Percentiles rank a stretch among this genome's conserved stretches.
Conservation (phyloP, 2,888 invertebrate species). For the Timema podura region DNA sequence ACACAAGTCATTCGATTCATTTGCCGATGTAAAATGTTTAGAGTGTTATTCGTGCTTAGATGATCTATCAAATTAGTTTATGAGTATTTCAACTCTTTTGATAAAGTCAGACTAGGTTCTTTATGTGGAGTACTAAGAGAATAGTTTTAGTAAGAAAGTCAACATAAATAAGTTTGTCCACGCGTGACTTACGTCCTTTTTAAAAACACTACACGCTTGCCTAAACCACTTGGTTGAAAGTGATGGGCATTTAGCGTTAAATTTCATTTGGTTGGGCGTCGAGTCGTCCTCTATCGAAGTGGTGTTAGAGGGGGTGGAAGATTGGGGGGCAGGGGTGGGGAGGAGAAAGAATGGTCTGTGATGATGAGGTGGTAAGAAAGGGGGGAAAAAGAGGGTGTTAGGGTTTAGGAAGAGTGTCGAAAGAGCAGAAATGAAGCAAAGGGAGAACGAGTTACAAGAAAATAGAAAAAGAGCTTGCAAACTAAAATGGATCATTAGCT, state of each 20-base stretch:
- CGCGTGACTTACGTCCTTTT: no score
- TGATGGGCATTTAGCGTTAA: slow-evolving; percentile 34
- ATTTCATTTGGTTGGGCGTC: slow-evolving; percentile 31
- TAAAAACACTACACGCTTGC: not conserved
- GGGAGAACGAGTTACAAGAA: not conserved
- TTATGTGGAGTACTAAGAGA: no score
- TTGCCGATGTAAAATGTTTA: no score
- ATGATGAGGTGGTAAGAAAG: slow-evolving; percentile 4
- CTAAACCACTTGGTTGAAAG: slow-evolving; percentile 29
- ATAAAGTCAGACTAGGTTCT: no score
- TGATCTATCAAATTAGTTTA: no score
- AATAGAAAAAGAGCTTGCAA: slow-evolving; percentile 15
- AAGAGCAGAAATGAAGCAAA: slow-evolving; percentile 3
- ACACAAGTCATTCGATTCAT: no score
- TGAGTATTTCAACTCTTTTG: no score
- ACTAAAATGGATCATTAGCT: slow-evolving; percentile 26
- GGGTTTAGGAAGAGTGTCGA: not conserved
- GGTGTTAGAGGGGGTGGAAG: slow-evolving; percentile 16
- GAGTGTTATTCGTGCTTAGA: no score
- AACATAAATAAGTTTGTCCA: no score
- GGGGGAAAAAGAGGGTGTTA: slow-evolving; percentile 4
- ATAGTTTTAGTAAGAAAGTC: no score
- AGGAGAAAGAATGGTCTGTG: slow-evolving; percentile 11
- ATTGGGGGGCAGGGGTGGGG: not conserved
- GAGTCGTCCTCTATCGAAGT: slow-evolving; percentile 23